Base-by-base conservation (phyloP, 92 coral and sea anemone species). In the Plumapathes pennacea region DNA sequence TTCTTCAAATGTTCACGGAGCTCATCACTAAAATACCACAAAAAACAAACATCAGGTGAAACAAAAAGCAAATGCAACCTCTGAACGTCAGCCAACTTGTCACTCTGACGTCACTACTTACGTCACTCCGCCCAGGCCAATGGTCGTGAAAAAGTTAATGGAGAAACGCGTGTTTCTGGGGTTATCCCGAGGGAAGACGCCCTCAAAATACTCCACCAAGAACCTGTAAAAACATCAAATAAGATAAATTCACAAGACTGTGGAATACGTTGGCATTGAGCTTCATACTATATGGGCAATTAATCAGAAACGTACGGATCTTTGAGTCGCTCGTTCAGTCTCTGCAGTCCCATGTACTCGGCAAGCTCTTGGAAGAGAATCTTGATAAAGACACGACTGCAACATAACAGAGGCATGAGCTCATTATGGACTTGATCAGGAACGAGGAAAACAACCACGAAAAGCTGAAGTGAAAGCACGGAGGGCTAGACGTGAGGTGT, bases 231-330 rank as follows among this genome's bases (percentile, higher is more conserved):
- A 42, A 18, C 57, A 32, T 45, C 49, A 3, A 39, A 21, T 4
- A 26, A 8, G 12, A 6, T 5, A 21, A 45, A 23, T 5, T 0
- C 11, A 47, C 10, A 47, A 47, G 13, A 32, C 27, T 20, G 1
- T 15, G 23, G n/a, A 34, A 8, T 8, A 34, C 8, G 13, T 7
- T 13, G 40, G 13, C 40, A 34, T 7, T 51, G 29, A 4, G 17
- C 25, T 4, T n/a, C n/a, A n/a, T n/a, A n/a, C n/a, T n/a, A n/a
- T n/a, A n/a, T n/a, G n/a, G n/a, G n/a, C n/a, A n/a, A n/a, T n/a
- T n/a, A n/a, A n/a, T n/a, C n/a, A n/a, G n/a, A n/a, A n/a, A 88
- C 98, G 78, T 81, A 92, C 99, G 91, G 96, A 64, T 94, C 99
- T 72, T 94, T 94, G 0, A 94, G 82, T 46, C 96, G 71, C 43